Evolutionary conservation across 1,140 invertebrate genomes (phyloP).

Genomic region (Drosophila azteca): DNA sequence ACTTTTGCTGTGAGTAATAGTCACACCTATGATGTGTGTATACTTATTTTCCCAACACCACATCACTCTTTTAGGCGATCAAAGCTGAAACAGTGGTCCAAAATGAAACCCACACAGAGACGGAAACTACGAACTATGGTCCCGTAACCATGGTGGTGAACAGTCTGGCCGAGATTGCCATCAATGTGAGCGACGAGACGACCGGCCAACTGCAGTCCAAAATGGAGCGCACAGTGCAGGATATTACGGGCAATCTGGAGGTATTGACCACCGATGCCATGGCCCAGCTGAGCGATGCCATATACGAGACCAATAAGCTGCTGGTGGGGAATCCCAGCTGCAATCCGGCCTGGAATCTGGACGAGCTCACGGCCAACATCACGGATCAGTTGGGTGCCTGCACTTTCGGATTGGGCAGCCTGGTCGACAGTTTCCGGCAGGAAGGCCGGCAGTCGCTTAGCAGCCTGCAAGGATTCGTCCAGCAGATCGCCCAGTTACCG

Average conservation of each 20-base stretch:
- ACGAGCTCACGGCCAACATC: conserved; percentile 59
- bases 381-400: conserved; percentile 46
- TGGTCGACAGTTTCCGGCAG: conserved; percentile 25
- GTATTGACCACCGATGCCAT: conserved; percentile 41
- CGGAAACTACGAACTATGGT: conserved; percentile 57
- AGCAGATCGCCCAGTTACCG: conserved; percentile 57
- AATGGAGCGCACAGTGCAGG: conserved; percentile 35
- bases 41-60: not conserved
- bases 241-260: conserved; percentile 50
- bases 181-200: conserved; percentile 55
- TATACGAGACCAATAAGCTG: conserved; percentile 60
- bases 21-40: not conserved
- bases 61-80: conserved; percentile 15
- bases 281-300: conserved; percentile 48
- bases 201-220: conserved; percentile 55
- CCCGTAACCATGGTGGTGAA: conserved; percentile 64
- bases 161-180: conserved; percentile 49
- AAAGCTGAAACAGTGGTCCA: conserved; percentile 15
- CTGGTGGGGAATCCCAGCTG: conserved; percentile 53
- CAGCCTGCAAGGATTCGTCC: conserved; percentile 44
- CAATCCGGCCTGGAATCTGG: conserved; percentile 58
- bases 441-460: conserved; percentile 38
- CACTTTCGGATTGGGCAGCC: conserved; percentile 18
- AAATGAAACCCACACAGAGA: conserved; percentile 26
- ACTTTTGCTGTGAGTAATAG: conserved; percentile 38